Base-by-base conservation (phyloP, 2,113 vertebrate species). In the Drymodes brunneopygia region DNA sequence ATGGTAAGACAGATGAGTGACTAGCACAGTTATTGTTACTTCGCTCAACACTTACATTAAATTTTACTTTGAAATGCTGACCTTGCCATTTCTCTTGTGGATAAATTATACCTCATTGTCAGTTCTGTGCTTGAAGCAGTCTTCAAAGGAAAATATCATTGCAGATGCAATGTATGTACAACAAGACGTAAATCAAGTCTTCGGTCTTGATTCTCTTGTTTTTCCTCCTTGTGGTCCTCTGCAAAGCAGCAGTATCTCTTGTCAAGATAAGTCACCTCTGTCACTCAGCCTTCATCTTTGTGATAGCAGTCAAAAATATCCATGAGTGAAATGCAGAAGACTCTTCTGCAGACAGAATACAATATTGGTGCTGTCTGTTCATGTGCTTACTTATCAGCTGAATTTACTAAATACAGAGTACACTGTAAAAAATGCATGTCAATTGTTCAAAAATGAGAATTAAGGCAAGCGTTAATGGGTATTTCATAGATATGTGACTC, bases 51-150 rank as follows among this genome's bases (percentile, higher is more conserved):
- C 44, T 84, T 50, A 47, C 17, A 69, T 29, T 61, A 72, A 89
- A 89, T 92, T 95, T 69, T 50, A 31, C 33, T 94, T 91, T 82
- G 78, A 91, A 91, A 90, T 85, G 42, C 42, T 65, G 58, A 80
- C 65, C 66, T 27, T 94, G 66, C 15, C 42, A 85, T 92, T 95
- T 65, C 42, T 85, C 42, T 58, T 47, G 50, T 36, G 47, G 48
- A 36, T 92, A 90, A 90, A 82, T 91, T 90, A 73, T 51, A 82
- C 15, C 21, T 82, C 36, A 50, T 85, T 88, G 50, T 50, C 61
- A 92, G 53, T 85, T 90, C 62, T 73, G 33, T 85, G 45, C 38
- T 77, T 79, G 29, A 95, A 87, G 25, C 75, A 73, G 42, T 38
- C 75, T 92, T 93, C 86, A 92, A 90, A 88, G 38, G 79, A 86